Evolutionary conservation across 2,888 invertebrate genomes (phyloP), one percentile per base, ranked within the genome.

Genomic region (Cryptocephalus moraei): DNA sequence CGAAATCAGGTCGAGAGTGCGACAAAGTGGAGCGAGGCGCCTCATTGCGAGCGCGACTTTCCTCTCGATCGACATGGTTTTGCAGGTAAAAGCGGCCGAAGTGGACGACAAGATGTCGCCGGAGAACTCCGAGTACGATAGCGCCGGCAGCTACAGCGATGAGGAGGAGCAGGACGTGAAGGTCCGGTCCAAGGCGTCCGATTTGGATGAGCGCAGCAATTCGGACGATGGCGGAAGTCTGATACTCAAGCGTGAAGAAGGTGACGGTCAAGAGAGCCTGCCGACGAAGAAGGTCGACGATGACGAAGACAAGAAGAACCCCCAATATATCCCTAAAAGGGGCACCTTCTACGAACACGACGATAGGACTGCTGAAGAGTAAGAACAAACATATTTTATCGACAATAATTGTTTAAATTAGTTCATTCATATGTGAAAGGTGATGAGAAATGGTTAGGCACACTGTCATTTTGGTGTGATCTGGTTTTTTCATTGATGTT

Each of bases 261-360:
- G 83, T 1, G 87, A 86, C 64, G 83, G 80, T 42, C 83, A 86
- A 76, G 84, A 79, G 66, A 68, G 68, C 54, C 51, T 61, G 1
- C 68, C 70, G 8, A 46, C 57, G 48, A 83, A 84, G 54, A 81
- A 87, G 56, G 80, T 94, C 2, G 95, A 95, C 65, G 87, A 90
- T 62, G 93, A 92, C 62, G 94, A 95, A 66, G 96, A 96, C 66
- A 78, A 91, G 39, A 86, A 93, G 66, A 95, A 96, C 73, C 96
- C 96, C 1, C 95, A 96, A 63, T 96, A 94, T 70, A 94, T 96
- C 57, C 96, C 96, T 0, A 92, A 95, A 67, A 79, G 87, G 56
- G 96, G 96, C 1, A 91, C 91, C 0, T 96, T 96, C 69, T 96
- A 96, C 63, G 96, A 96, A 60, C 96, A 96, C 62, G 96, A 96